Base-by-base conservation (phyloP, 2,888 invertebrate genomes). In the Amphipyra tragopoginis region DNA sequence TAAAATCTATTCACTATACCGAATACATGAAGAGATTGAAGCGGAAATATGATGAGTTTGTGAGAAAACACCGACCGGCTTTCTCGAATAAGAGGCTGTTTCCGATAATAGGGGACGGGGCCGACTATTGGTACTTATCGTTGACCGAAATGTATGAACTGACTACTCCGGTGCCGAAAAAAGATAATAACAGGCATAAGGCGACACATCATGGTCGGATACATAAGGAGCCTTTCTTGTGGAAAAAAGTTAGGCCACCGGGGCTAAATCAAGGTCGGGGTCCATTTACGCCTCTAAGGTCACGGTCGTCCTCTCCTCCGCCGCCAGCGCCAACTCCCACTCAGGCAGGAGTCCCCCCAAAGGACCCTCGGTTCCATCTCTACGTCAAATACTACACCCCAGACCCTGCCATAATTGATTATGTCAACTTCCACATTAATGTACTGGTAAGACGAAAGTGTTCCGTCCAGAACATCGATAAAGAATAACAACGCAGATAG, bases 51-150 rank as follows among this genome's bases (percentile, higher is more conserved):
- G 86, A 90, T 26, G 92, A 93, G 74, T 94, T 93, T 61, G 93
- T 94, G n/a, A 86, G 88, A 63, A 93, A 93, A 79, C 86, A 92
- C 69, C 86, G 90, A 44, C 91, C 93, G n/a, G 75, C 79, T 60
- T 94, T 93, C 72, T 88, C 90, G 6, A 94, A 94, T 73, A 93
- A 94, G 70, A 85, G 88, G 68, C 75, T 94, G 50, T 94, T 94
- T 76, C 94, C 94, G 5, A 87, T 94, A 65, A 94, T 94, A 71
- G 94, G 94, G 11, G 90, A 93, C 65, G 93, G 94, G 6, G 79
- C 88, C 15, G 93, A 94, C 67, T 94, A 94, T 79, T 94, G 94
- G 94, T 94, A 94, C 77, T 79, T 94, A 69, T 93, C 94, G n/a
- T 75, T 94, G 44, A 82, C 93, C n/a, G 94, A 94, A 81, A 93